A percentile compares a stretch with the other conserved stretches of the same genome.
phyloP scores from a whole-genome alignment of 1,140 invertebrate species.

The Aradophagus sp. region DNA sequence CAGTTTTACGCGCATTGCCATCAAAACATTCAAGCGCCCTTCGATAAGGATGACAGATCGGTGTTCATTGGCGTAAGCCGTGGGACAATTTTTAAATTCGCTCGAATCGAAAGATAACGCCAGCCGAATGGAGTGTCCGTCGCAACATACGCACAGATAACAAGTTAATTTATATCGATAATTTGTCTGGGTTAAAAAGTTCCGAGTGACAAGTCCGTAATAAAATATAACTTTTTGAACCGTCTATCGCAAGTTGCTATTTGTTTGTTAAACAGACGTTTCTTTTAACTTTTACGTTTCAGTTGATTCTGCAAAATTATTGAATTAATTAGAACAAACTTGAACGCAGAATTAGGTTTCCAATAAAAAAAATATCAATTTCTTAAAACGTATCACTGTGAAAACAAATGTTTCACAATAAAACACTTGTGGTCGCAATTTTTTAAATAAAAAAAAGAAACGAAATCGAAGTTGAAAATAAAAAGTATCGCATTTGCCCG shows the following conservation, averaged over 20 bases:
- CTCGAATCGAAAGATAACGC: constrained; percentile 11
- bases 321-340: no score
- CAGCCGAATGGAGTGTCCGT: constrained; percentile 1
- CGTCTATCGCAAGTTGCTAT: constrained; percentile 25
- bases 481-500: no score
- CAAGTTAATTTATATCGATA: constrained; percentile 6
- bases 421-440: no score
- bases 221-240: no score
- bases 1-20: no score
- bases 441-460: no score
- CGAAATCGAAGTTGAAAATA: no score
- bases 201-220: constrained; percentile 25
- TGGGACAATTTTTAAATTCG: constrained; percentile 11
- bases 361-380: no score
- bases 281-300: constrained; percentile 53
- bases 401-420: no score
- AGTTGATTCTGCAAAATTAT: no score
- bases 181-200: constrained; percentile 24
- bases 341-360: no score
- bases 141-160: neutral
- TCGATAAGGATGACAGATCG: constrained; percentile 40
- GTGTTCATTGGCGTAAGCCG: constrained; percentile 21
- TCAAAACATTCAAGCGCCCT: constrained; percentile 23
- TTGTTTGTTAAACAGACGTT: constrained; percentile 60
- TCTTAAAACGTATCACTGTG: no score